Evolutionary conservation across 2,888 invertebrate genomes (phyloP).

Genomic region (Altica lythri): DNA sequence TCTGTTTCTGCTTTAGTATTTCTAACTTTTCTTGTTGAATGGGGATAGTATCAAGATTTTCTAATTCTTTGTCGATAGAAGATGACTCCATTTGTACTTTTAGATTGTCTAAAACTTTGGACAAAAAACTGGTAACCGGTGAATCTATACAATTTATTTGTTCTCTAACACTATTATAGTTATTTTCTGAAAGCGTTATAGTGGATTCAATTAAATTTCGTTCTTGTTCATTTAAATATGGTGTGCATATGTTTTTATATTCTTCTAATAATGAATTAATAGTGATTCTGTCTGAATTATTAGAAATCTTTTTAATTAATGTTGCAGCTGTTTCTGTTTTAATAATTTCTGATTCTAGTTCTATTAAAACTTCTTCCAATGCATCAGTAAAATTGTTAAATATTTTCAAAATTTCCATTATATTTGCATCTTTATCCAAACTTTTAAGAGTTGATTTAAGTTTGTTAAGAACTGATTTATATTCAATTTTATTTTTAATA

Average conservation of each 20-base stretch:
- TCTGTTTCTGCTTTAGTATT: no score
- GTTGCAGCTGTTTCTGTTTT: constrained; percentile 29
- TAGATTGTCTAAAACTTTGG: no score
- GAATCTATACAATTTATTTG: background rate
- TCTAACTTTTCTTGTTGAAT: no score
- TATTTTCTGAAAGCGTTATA: background rate
- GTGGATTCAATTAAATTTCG: background rate
- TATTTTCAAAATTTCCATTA: constrained; percentile 40
- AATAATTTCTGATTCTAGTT: constrained; percentile 44
- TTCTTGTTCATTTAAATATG: constrained; percentile 5
- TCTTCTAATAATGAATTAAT: background rate
- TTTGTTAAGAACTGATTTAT: constrained; percentile 28
- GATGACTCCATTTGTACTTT: no score
- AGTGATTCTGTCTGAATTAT: background rate
- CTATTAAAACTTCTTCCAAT: constrained; percentile 44
- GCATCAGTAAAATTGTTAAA: constrained; percentile 42
- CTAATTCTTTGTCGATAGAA: no score
- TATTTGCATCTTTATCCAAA: constrained; percentile 41
- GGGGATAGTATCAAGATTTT: no score
- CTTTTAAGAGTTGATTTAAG: constrained; percentile 40
- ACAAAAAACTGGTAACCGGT: no score
- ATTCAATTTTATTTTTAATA: constrained; percentile 36
- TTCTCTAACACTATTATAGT: background rate
- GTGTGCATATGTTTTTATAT: background rate
- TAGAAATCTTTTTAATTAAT: background rate